phyloP scores from a whole-genome alignment of 2,113 vertebrate species.

The Egretta garzetta region DNA sequence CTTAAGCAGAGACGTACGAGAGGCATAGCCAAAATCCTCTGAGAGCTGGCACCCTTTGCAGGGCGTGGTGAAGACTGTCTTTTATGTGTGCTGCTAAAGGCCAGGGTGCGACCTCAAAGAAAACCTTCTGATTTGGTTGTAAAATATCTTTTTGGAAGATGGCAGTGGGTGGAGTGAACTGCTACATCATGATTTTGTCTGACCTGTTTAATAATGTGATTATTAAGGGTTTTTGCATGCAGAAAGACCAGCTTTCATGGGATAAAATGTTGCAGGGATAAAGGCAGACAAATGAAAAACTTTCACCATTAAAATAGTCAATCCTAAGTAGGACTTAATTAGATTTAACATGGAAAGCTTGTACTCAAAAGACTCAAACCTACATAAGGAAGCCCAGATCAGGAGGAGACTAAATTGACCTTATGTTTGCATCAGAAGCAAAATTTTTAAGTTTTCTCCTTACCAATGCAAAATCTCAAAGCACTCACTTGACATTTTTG shows the following conservation, averaged over 20 bases:
- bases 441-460: neutral
- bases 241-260: neutral
- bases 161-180: slow-evolving; percentile 50
- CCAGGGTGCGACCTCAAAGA: slow-evolving; percentile 74
- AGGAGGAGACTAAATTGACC: neutral
- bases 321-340: neutral
- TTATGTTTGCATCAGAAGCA: neutral
- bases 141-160: slow-evolving; percentile 54
- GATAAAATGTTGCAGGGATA: neutral
- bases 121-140: slow-evolving; percentile 68
- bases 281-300: neutral
- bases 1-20: neutral
- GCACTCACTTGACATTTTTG: neutral
- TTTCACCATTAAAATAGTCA: neutral
- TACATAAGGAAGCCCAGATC: neutral
- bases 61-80: slow-evolving; percentile 64
- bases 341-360: neutral
- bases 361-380: neutral
- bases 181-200: slow-evolving; percentile 64
- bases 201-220: slow-evolving; percentile 42
- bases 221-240: slow-evolving; percentile 23
- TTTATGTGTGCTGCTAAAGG: slow-evolving; percentile 70
- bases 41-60: slow-evolving; percentile 59
- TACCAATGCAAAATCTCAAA: neutral
- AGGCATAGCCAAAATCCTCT: slow-evolving; percentile 31